Conservation (phyloP, 1,140 invertebrate species). For the Anthonomus grandis region DNA sequence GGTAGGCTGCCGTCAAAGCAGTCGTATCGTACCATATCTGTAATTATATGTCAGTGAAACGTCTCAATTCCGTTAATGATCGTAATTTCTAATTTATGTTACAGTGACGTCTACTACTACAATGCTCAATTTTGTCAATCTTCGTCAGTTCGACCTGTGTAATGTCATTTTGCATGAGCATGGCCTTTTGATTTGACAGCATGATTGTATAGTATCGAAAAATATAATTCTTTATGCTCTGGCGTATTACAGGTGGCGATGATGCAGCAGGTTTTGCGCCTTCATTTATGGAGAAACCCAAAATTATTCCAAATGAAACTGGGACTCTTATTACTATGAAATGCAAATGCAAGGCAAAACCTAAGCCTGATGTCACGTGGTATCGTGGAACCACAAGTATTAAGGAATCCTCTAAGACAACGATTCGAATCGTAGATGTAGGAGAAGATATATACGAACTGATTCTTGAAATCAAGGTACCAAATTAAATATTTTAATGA, state of each 20-base stretch:
- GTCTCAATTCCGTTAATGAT: conserved; percentile 40
- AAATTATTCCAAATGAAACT: conserved; percentile 95
- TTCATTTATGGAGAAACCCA: conserved; percentile 93
- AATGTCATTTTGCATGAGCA: conserved; percentile 47
- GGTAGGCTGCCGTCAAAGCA: conserved; percentile 62
- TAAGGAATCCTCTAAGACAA: conserved; percentile 81
- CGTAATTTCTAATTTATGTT: conserved; percentile 35
- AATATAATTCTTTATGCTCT: conserved; percentile 28
- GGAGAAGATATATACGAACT: conserved; percentile 88
- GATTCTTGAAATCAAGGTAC: conserved; percentile 81
- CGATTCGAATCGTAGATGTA: conserved; percentile 69
- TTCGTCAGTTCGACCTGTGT: conserved; percentile 34
- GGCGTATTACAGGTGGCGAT: conserved; percentile 71
- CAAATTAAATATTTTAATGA: too few species aligned
- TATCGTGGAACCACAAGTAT: conserved; percentile 82
- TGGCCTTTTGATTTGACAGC: conserved; percentile 41
- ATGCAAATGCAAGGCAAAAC: conserved; percentile 90
- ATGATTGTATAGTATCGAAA: conserved; percentile 33
- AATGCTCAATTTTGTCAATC: too few species aligned
- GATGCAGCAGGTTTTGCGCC: conserved; percentile 87
- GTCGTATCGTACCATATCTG: conserved; percentile 32
- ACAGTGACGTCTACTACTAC: conserved; percentile 33
- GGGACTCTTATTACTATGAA: conserved; percentile 94
- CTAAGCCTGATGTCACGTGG: conserved; percentile 86
- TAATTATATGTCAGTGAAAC: conserved; percentile 40